Evolutionary conservation across 2,113 vertebrate genomes (phyloP).

Genomic region (Ovibos moschatus): DNA sequence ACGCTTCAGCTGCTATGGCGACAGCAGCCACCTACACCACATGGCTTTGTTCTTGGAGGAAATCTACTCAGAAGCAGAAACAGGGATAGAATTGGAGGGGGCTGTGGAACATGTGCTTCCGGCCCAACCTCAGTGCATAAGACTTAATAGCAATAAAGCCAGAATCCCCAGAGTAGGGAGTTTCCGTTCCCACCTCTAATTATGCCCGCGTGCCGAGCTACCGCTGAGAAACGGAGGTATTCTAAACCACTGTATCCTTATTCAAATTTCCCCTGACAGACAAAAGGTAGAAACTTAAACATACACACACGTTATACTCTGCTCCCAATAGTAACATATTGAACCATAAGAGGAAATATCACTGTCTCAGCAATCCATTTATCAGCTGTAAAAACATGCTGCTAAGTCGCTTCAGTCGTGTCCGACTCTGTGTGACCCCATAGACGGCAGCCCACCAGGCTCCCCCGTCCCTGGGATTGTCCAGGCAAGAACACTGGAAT

Average conservation of each 20-base stretch:
- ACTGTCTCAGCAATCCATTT: not conserved
- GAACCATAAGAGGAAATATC: not conserved
- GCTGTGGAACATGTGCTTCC: not conserved
- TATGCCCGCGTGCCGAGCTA: slow-evolving; percentile 27
- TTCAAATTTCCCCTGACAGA: slow-evolving; percentile 18
- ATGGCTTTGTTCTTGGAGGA: slow-evolving; percentile 9
- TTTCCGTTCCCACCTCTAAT: slow-evolving; percentile 59
- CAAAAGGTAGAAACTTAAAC: slow-evolving; percentile 49
- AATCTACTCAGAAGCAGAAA: not conserved
- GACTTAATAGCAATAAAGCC: slow-evolving; percentile 58
- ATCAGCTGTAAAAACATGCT: not conserved
- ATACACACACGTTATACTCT: slow-evolving; percentile 15
- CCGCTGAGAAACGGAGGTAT: slow-evolving; percentile 4
- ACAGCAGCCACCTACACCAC: not conserved
- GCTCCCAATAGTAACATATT: not conserved
- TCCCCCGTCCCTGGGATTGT: too few species aligned
- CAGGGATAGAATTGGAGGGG: not conserved
- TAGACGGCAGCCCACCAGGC: too few species aligned
- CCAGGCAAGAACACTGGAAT: too few species aligned
- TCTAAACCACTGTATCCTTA: slow-evolving; percentile 29
- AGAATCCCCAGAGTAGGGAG: slow-evolving; percentile 43
- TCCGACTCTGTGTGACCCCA: too few species aligned
- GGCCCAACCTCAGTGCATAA: not conserved
- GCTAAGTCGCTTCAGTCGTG: too few species aligned
- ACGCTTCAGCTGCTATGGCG: slow-evolving; percentile 37